These are phyloP conservation scores for Agrilus cyanescens DNA, from an alignment of 2,888 invertebrate species.

Conservation along the genomic window DNA sequence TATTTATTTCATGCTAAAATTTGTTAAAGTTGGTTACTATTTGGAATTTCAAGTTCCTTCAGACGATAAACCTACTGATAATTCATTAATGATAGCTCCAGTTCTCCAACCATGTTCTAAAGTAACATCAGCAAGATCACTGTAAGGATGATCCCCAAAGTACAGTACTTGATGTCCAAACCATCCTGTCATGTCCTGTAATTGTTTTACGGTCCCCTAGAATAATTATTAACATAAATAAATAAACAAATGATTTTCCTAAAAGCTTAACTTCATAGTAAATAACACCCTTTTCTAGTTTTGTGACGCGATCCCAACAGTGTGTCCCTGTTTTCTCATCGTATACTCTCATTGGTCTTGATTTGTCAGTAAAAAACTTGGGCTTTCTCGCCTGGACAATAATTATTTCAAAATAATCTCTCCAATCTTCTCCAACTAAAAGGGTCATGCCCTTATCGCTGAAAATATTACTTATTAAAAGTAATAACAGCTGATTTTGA, in stretches of 20 bases:
- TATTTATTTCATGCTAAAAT: constrained; percentile 78
- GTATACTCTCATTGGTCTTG: constrained; percentile 80
- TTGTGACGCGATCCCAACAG: constrained; percentile 83
- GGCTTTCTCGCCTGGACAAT: constrained; percentile 94
- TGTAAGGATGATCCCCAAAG: constrained; percentile 97
- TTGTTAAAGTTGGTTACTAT: not conserved
- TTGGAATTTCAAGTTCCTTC: not conserved
- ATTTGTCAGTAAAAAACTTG: constrained; percentile 86
- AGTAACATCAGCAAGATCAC: constrained; percentile 92
- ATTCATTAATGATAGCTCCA: constrained; percentile 91
- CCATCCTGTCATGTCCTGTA: constrained; percentile 90
- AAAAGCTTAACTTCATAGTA: constrained; percentile 69
- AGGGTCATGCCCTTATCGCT: constrained; percentile 84
- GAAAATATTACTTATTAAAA: constrained; percentile 2
- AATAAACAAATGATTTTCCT: not conserved
- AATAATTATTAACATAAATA: constrained; percentile 1
- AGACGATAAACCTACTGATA: constrained; percentile 51
- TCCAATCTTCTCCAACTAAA: constrained; percentile 81
- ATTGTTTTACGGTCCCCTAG: constrained; percentile 83
- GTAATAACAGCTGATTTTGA: not conserved
- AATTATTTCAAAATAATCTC: constrained; percentile 83
- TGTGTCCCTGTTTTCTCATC: constrained; percentile 71
- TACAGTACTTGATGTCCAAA: constrained; percentile 84
- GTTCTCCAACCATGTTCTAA: constrained; percentile 95
- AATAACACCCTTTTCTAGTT: constrained; percentile 75